A percentile compares a stretch with the other conserved stretches of the same genome.
Evolutionary conservation across 2,113 vertebrate species (phyloP).

Genomic region (Turdus rufiventris): DNA sequence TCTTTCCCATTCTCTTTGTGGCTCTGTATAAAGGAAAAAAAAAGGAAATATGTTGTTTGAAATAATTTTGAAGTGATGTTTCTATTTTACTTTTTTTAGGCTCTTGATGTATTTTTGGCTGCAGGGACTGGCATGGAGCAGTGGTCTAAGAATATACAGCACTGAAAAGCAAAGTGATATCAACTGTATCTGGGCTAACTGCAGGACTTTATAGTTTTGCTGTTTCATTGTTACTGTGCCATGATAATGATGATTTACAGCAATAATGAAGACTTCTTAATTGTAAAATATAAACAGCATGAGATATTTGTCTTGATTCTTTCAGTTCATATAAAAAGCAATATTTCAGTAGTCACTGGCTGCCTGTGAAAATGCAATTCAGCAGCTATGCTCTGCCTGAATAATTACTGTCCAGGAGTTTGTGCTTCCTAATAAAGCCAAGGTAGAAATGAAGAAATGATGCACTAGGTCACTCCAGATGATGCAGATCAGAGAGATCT

Average conservation of each 20-base stretch:
- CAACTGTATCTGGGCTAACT: not conserved
- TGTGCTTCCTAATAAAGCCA: not conserved
- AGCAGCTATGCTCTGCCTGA: not conserved
- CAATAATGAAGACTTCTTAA: not conserved
- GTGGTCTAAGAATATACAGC: slow-evolving; percentile 38
- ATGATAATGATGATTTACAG: not conserved
- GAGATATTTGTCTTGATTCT: not conserved
- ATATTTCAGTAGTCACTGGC: not conserved
- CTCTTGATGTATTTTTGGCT: slow-evolving; percentile 55
- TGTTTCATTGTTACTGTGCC: not conserved
- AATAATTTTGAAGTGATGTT: slow-evolving; percentile 55
- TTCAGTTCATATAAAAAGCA: not conserved
- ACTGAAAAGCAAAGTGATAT: not conserved
- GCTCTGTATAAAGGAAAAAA: not conserved
- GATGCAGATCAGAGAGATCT: not conserved
- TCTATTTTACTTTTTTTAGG: slow-evolving; percentile 51
- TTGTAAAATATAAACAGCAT: not conserved
- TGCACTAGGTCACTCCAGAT: not conserved
- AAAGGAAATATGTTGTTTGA: slow-evolving; percentile 10
- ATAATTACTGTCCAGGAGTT: not conserved
- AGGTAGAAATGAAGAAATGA: not conserved
- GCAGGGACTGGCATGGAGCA: slow-evolving; percentile 17
- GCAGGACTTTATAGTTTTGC: not conserved
- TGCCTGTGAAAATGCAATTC: not conserved
- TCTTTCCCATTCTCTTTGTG: slow-evolving; percentile 49